Evolutionary conservation across 2,797 vertebrate species (phyloP), one percentile per base, ranked within the genome.

Genomic region (Bucorvus abyssinicus): DNA sequence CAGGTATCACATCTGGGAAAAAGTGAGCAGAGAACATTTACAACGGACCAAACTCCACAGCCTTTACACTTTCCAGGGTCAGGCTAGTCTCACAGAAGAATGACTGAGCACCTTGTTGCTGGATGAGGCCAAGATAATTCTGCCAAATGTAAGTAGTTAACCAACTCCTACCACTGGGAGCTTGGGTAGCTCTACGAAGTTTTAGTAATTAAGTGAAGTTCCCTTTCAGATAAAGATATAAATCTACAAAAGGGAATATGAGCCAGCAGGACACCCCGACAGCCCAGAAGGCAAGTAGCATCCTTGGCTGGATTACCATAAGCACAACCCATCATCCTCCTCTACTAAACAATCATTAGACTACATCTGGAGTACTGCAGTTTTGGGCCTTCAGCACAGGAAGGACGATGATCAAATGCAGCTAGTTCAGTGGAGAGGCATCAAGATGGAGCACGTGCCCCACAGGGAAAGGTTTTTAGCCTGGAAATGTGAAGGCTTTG

Each of bases 1-100:
- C 49, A 95, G 70, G 89, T 91, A 90, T 79, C 50, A 38, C 53
- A 78, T 61, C 24, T 61, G 56, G 68, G 64, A 84, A 93, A 61
- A 87, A 74, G 55, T 8, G 13, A 59, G 15, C n/a, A 85, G 26
- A 74, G 91, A 91, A 84, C 59, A 84, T 68, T 82, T 76, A 83
- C 0, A 8, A 69, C 2, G 4, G 60, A 68, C 10, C 18, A 65
- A 84, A 89, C 36, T n/a, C 36, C 42, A 38, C 17, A 77, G 22
- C 5, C 68, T 82, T 59, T 80, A 82, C 18, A 50, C 18, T 65
- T 21, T 17, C 26, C 50, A 78, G 60, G 36, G 85, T 24, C 59
- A 64, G 68, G 8, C 36, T 53, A 55, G 44, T 47, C 32, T 77
- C 6, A 3, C 2, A 53, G 49, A 8, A 90, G 24, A 68, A 13